Percentiles rank a stretch among this genome's conserved stretches.
phyloP scores from a whole-genome alignment of 2,113 vertebrate genomes.

The Hepsetus odoe region DNA sequence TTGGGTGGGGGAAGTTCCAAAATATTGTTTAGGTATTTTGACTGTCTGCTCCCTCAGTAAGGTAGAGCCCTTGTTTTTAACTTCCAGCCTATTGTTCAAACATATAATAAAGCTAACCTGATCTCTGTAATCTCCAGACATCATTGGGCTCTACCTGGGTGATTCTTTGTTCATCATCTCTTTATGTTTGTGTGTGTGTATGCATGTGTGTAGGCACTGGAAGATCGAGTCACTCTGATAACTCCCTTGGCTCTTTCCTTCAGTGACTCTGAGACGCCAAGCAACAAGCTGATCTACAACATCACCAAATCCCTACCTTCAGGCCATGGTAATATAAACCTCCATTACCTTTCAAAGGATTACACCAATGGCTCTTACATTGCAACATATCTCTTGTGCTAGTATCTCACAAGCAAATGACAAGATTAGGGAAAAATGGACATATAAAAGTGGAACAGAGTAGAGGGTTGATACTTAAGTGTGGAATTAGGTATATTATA shows the following conservation, averaged over 20 bases:
- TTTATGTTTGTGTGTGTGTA: conserved; percentile 29
- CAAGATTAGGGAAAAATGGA: not conserved
- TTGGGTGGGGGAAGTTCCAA: no score
- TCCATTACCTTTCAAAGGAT: conserved; percentile 28
- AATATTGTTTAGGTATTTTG: not conserved
- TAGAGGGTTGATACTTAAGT: no score
- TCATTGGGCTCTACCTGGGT: conserved; percentile 23
- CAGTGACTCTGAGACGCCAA: conserved; percentile 81
- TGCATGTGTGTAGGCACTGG: conserved; percentile 79
- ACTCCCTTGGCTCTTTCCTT: conserved; percentile 87
- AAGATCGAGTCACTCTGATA: conserved; percentile 88
- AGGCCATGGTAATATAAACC: conserved; percentile 82
- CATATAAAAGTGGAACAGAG: not conserved
- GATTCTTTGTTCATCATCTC: conserved; percentile 20
- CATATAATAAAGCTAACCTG: conserved; percentile 22
- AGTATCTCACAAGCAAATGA: not conserved
- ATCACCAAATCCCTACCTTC: conserved; percentile 84
- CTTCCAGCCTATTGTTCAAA: not conserved
- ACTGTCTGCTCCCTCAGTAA: not conserved
- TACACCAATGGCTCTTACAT: conserved; percentile 12
- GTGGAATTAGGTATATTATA: no score
- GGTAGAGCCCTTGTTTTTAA: not conserved
- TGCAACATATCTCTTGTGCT: not conserved
- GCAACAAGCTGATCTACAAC: conserved; percentile 86
- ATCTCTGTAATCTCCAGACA: conserved; percentile 34